A percentile compares a stretch with the other conserved stretches of the same genome.
These are phyloP conservation scores for Cantharis rufa DNA, from an alignment of 2,888 invertebrate species.

Conservation along the genomic window DNA sequence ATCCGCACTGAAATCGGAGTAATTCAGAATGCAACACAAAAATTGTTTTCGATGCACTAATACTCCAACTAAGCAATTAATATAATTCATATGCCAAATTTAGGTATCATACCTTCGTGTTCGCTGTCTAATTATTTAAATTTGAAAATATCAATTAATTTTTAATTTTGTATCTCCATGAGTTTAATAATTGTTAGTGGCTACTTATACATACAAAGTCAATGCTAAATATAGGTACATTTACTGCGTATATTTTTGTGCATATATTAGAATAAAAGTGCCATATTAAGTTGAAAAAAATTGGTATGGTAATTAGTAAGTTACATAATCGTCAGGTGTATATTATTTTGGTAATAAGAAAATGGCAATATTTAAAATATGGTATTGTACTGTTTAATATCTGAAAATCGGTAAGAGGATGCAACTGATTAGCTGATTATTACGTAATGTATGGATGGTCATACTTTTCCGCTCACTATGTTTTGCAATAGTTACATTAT, in stretches of 20 bases:
- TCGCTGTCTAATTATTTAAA: not conserved
- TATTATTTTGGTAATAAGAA: not conserved
- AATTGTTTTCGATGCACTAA: too few relatives aligned
- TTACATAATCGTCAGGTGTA: not conserved
- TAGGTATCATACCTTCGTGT: not conserved
- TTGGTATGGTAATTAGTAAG: not conserved
- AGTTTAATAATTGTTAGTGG: not conserved
- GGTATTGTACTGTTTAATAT: not conserved
- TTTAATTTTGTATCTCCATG: not conserved
- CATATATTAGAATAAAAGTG: too few relatives aligned
- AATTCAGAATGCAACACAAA: not conserved
- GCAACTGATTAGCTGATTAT: not conserved
- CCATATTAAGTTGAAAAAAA: not conserved
- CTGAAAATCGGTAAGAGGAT: not conserved
- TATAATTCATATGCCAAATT: not conserved
- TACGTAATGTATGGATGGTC: slow-evolving; percentile 1
- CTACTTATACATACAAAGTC: not conserved
- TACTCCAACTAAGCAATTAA: too few relatives aligned
- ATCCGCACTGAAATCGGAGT: not conserved
- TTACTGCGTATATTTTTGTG: not conserved
- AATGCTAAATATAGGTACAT: too few relatives aligned
- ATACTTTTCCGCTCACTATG: slow-evolving; percentile 6
- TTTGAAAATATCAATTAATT: not conserved
- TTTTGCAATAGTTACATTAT: not conserved
- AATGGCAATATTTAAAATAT: not conserved